Evolutionary conservation across 1,140 invertebrate genomes (phyloP).

Genomic region (Nilaparvata lugens): DNA sequence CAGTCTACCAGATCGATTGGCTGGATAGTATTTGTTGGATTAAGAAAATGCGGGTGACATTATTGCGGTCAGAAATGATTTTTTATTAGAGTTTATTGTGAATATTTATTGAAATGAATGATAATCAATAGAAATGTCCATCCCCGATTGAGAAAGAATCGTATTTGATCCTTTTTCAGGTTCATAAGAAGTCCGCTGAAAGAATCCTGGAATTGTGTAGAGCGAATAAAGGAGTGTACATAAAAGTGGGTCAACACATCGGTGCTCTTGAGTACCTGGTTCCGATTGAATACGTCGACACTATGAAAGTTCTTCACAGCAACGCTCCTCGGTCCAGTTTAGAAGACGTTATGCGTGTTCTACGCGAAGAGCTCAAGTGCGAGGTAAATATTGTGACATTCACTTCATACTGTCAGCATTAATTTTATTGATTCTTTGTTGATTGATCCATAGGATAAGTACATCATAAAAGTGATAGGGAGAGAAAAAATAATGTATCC

Average conservation of each 20-base stretch:
- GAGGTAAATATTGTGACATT: conserved; percentile 60
- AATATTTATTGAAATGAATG: conserved; percentile 5
- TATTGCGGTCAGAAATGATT: background rate
- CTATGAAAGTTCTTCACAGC: conserved; percentile 86
- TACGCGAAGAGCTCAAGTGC: conserved; percentile 78
- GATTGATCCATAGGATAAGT: too few species aligned
- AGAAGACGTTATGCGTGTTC: conserved; percentile 73
- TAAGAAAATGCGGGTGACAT: background rate
- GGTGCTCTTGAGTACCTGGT: conserved; percentile 92
- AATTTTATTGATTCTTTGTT: too few species aligned
- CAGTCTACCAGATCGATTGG: background rate
- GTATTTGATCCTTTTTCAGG: conserved; percentile 37
- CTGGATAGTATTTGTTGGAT: background rate
- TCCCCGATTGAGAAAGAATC: conserved; percentile 20
- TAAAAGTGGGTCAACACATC: conserved; percentile 96
- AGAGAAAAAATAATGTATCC: too few species aligned
- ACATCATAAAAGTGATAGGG: too few species aligned
- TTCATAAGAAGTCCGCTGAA: conserved; percentile 76
- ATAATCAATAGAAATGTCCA: too few species aligned
- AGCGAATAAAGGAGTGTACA: conserved; percentile 92
- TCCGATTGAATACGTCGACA: conserved; percentile 87
- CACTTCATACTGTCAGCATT: too few species aligned
- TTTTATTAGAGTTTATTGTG: conserved; percentile 1
- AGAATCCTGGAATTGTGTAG: conserved; percentile 80
- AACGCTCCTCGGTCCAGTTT: conserved; percentile 81